These are phyloP conservation scores for Danio albolineatus DNA, from an alignment of 2,797 vertebrate genomes.

Conservation along the genomic window DNA sequence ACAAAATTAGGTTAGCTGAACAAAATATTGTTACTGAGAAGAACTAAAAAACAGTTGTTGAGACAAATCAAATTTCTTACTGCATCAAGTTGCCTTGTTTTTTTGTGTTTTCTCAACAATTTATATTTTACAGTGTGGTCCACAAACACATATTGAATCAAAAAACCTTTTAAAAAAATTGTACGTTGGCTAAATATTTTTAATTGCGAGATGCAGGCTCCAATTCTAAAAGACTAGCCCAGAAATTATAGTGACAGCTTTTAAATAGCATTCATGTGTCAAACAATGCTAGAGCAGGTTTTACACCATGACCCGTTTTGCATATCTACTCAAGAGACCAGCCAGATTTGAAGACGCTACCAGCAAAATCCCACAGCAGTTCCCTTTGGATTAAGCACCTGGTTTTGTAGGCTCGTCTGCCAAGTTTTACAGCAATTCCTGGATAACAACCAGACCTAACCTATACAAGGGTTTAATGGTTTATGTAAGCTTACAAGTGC, in stretches of 20 bases:
- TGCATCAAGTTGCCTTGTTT: too few species aligned
- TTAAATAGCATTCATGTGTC: slow-evolving; percentile 7
- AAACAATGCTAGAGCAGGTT: neutral
- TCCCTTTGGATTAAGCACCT: neutral
- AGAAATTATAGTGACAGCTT: neutral
- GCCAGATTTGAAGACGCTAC: neutral
- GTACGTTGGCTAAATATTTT: neutral
- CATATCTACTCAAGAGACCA: slow-evolving; percentile 13
- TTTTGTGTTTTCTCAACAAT: too few species aligned
- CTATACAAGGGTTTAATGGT: slow-evolving; percentile 14
- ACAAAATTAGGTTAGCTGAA: too few species aligned
- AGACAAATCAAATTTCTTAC: too few species aligned
- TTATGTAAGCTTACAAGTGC: slow-evolving; percentile 29
- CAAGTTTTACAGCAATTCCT: neutral
- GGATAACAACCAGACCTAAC: slow-evolving; percentile 17
- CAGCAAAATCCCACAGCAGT: neutral
- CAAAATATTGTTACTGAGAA: too few species aligned
- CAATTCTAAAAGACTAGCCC: neutral
- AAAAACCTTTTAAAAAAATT: too few species aligned
- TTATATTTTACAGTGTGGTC: too few species aligned
- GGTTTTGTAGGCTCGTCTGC: neutral
- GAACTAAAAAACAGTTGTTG: too few species aligned
- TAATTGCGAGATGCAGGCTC: neutral
- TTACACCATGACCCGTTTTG: neutral
- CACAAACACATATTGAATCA: too few species aligned